Evolutionary conservation across 2,888 invertebrate species (phyloP).

Genomic region (Clistopyga incitator): DNA sequence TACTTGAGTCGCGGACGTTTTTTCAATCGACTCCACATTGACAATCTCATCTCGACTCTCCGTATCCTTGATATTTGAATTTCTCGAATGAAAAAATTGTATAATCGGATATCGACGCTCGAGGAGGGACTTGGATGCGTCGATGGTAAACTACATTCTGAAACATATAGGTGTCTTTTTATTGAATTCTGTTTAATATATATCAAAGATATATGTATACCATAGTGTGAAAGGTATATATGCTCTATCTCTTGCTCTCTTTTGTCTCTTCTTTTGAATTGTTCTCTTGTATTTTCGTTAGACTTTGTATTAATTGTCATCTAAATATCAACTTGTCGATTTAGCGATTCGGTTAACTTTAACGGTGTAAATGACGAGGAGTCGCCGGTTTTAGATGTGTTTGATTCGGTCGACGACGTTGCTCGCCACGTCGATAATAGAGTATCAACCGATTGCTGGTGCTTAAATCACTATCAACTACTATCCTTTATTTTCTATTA

Average conservation of each 20-base stretch:
- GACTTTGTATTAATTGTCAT: neutral
- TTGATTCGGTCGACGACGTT: constrained; percentile 33
- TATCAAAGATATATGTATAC: constrained; percentile 66
- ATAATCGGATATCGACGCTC: constrained; percentile 41
- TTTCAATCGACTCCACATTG: constrained; percentile 31
- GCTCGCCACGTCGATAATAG: constrained; percentile 21
- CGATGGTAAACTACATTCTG: constrained; percentile 59
- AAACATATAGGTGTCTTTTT: constrained; percentile 54
- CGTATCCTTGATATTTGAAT: constrained; percentile 21
- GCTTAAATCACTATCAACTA: constrained; percentile 28
- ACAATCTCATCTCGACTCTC: neutral
- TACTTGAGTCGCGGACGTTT: constrained; percentile 25
- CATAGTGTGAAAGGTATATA: constrained; percentile 62
- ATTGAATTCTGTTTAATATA: constrained; percentile 35
- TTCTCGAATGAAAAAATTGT: constrained; percentile 35
- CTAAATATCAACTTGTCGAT: neutral
- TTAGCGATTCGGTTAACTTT: constrained; percentile 6
- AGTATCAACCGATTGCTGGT: constrained; percentile 22
- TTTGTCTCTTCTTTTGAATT: constrained; percentile 36
- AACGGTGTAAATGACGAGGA: constrained; percentile 17
- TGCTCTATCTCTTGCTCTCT: constrained; percentile 53
- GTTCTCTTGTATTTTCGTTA: constrained; percentile 14
- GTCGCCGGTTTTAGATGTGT: neutral
- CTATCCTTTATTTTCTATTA: constrained; percentile 40
- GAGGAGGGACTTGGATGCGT: constrained; percentile 35